phyloP scores from a whole-genome alignment of 1,140 invertebrate species.

The Atta colombica region DNA sequence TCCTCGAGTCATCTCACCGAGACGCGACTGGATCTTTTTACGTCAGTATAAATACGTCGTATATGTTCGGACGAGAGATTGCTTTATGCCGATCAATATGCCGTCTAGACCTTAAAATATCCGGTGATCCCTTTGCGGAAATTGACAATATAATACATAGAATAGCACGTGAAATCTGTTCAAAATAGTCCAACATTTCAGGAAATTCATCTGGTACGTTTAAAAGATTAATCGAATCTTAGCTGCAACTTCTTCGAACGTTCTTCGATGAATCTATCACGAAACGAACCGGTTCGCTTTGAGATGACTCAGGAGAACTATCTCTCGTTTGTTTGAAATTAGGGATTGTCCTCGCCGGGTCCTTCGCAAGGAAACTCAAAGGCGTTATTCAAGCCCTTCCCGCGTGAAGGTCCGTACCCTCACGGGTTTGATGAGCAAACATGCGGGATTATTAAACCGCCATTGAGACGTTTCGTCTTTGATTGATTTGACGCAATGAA shows the following conservation, averaged over 20 bases:
- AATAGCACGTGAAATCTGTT: not conserved
- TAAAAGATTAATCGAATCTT: not conserved
- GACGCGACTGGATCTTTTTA: conserved; percentile 41
- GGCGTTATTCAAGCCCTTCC: conserved; percentile 76
- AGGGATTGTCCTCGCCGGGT: conserved; percentile 62
- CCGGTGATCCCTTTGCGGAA: not conserved
- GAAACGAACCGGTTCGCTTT: not conserved
- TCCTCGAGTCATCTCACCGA: conserved; percentile 24
- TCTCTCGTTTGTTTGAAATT: conserved; percentile 78
- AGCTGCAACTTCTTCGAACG: conserved; percentile 22
- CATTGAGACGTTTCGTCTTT: conserved; percentile 79
- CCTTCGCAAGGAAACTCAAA: conserved; percentile 78
- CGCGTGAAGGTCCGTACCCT: conserved; percentile 60
- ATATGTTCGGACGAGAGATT: conserved; percentile 16
- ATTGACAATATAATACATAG: not conserved
- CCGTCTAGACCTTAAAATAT: not conserved
- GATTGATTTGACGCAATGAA: conserved; percentile 79
- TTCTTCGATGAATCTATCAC: conserved; percentile 30
- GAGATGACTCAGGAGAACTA: conserved; percentile 5
- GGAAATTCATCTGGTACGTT: not conserved
- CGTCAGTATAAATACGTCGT: conserved; percentile 48
- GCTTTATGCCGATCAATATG: conserved; percentile 29
- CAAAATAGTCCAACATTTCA: not conserved
- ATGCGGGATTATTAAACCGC: conserved; percentile 82
- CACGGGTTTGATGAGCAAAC: conserved; percentile 78